Evolutionary conservation across 2,113 vertebrate genomes (phyloP).

Genomic region (Cettia cetti): DNA sequence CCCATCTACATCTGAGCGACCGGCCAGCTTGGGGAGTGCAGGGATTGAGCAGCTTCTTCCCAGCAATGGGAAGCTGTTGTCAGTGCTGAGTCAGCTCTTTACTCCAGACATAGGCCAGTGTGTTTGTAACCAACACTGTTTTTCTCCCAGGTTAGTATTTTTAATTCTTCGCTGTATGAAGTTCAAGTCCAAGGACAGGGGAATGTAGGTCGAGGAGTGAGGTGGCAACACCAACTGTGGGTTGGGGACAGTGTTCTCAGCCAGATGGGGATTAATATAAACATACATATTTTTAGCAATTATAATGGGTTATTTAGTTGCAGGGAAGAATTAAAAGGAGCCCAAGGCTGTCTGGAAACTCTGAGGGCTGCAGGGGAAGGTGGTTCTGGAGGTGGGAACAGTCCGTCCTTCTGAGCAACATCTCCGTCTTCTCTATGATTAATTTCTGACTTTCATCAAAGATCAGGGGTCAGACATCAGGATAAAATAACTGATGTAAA

Average conservation of each 20-base stretch:
- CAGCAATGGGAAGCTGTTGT: neutral
- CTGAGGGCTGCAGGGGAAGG: neutral
- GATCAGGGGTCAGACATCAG: neutral
- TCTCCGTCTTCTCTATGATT: neutral
- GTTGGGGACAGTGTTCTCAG: neutral
- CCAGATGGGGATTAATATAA: neutral
- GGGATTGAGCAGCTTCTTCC: neutral
- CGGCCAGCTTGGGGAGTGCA: accelerated
- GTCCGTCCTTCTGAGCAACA: neutral
- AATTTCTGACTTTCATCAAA: neutral
- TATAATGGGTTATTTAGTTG: neutral
- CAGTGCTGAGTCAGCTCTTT: neutral
- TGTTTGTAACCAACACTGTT: neutral
- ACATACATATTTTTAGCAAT: neutral
- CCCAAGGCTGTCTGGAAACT: neutral
- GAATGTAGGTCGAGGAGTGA: neutral
- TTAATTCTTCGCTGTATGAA: neutral
- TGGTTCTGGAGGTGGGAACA: neutral
- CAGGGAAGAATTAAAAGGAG: neutral
- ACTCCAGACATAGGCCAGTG: neutral
- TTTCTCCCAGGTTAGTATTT: neutral
- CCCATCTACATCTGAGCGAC: accelerated
- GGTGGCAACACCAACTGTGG: accelerated
- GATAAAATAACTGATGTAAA: neutral
- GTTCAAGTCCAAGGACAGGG: neutral